Evolutionary conservation across 2,113 vertebrate species (phyloP), one percentile per base, ranked within the genome.

Genomic region (Girardinichthys multiradiatus): DNA sequence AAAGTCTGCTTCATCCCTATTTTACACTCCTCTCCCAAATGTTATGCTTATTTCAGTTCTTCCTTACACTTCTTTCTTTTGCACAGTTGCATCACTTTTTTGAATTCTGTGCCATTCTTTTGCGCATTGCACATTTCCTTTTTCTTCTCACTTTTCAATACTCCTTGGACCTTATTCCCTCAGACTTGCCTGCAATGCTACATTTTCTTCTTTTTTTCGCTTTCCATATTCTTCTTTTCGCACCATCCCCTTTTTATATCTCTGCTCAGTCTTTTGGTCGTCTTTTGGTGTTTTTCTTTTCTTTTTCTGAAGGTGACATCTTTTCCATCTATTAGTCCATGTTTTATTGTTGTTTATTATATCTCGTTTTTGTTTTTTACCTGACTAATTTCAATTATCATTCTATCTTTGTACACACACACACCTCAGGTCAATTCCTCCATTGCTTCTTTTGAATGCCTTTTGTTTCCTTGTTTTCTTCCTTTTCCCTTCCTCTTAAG

Each of bases 381-480:
- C 15, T 64, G 33, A 37, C n/a, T 45, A 35, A 28, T 37, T n/a
- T 59, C n/a, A 24, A n/a, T 65, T 33, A 12, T 14, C 62, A 8
- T 66, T 37, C 39, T 39, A 30, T 24, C 13, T n/a, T 51, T 79
- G 24, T n/a, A n/a, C n/a, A 59, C 21, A 15, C 11, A 17, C 33
- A 54, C 24, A 29, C 24, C 27, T 72, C 59, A 64, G 48, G 51
- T 42, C 51, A 24, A 42, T 57, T n/a, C 21, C 6, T 5, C 28
- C 33, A 7, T 63, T 64, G 21, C 26, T 8, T 21, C 12, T 28
- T 28, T 27, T 64, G 39, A 66, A 71, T 51, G 59, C 35, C 24
- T 62, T 24, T 31, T 57, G 28, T 27, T 31, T 21, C 64, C 21
- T 61, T 67, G 69, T 42, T 67, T 37, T 37, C 13, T 21, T 67